These are phyloP conservation scores for Sparidentex hasta DNA, from an alignment of 2,797 vertebrate species.

Conservation along the genomic window DNA sequence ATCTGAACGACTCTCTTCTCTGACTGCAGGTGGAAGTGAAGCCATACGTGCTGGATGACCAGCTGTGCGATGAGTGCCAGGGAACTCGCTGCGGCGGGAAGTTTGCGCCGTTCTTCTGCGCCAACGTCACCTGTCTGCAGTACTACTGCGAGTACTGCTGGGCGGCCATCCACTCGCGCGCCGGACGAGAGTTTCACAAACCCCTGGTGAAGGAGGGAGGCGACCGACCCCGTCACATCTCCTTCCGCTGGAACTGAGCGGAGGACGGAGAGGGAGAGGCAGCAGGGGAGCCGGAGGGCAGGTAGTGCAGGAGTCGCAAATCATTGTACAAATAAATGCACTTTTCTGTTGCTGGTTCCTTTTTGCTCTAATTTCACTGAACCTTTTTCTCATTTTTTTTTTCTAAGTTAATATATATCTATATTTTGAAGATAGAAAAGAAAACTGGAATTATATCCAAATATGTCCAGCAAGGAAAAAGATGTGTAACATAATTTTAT, in stretches of 20 bases:
- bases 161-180: conserved; percentile 99
- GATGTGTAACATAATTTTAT: conserved; percentile 83
- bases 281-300: conserved; percentile 77
- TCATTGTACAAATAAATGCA: conserved; percentile 95
- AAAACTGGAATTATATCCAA: conserved; percentile 83
- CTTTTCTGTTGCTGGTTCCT: conserved; percentile 97
- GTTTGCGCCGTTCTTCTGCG: conserved; percentile 99
- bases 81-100: conserved; percentile 98
- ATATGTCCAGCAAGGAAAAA: conserved; percentile 82
- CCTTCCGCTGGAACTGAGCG: conserved; percentile 99
- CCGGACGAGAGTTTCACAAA: conserved; percentile 99
- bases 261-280: conserved; percentile 64
- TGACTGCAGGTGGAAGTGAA: conserved; percentile 97
- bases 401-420: conserved; percentile 84
- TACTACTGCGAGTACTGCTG: conserved; percentile 99
- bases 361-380: conserved; percentile 85
- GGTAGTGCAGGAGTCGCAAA: conserved; percentile 87
- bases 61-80: conserved; percentile 99
- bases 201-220: conserved; percentile 99
- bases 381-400: conserved; percentile 59
- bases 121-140: conserved; percentile 99
- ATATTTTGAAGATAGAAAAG: conserved; percentile 85
- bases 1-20: background rate
- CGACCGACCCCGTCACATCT: conserved; percentile 98
- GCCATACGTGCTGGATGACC: conserved; percentile 99